phyloP scores from a whole-genome alignment of 2,888 invertebrate species.

The Cataglyphis rosenhaueri region DNA sequence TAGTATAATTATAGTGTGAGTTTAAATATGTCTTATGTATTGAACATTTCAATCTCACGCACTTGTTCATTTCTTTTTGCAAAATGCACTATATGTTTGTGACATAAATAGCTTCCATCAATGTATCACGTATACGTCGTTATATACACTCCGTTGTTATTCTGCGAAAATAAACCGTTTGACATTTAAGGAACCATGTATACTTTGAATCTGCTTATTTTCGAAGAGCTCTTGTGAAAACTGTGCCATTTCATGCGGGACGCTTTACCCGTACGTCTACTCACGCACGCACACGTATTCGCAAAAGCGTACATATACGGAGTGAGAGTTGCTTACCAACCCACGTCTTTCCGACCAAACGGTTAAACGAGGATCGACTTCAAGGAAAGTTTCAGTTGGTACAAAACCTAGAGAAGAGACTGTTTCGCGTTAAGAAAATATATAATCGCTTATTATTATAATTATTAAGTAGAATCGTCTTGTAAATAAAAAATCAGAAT shows the following conservation, averaged over 20 bases:
- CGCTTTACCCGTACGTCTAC: neutral
- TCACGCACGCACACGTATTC: neutral
- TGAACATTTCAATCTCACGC: neutral
- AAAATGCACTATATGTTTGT: neutral
- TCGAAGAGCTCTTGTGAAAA: slow-evolving; percentile 38
- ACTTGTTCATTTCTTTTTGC: slow-evolving; percentile 8
- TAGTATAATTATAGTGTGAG: neutral
- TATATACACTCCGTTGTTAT: neutral
- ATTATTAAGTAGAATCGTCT: neutral
- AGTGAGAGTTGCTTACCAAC: slow-evolving; percentile 74
- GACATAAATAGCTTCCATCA: slow-evolving; percentile 16
- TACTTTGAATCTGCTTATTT: slow-evolving; percentile 19
- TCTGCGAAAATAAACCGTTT: slow-evolving; percentile 30
- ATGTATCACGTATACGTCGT: neutral
- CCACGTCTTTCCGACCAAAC: slow-evolving; percentile 61
- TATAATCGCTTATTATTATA: neutral
- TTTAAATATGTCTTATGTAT: neutral
- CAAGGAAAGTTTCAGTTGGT: slow-evolving; percentile 75
- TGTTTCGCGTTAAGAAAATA: slow-evolving; percentile 38
- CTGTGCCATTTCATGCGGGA: slow-evolving; percentile 17
- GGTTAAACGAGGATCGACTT: slow-evolving; percentile 68
- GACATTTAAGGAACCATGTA: slow-evolving; percentile 29
- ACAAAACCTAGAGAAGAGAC: slow-evolving; percentile 63
- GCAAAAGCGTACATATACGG: slow-evolving; percentile 60
- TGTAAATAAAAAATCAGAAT: neutral